Evolutionary conservation across 2,113 vertebrate genomes (phyloP).

Genomic region (Nothocercus julius): DNA sequence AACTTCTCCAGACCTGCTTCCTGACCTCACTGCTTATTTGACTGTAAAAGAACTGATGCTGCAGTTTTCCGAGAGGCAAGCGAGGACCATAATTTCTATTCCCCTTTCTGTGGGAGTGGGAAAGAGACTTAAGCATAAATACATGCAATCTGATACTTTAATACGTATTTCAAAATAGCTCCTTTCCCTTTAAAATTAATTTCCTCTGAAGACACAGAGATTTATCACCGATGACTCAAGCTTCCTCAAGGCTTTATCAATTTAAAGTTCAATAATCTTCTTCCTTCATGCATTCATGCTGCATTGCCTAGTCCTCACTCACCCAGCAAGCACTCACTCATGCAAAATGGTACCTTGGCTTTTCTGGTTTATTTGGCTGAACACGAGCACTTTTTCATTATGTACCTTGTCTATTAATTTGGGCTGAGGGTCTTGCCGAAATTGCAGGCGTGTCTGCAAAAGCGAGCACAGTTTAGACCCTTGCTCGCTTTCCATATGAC

Average conservation of each 20-base stretch:
- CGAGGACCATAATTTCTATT: not conserved
- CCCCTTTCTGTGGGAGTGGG: conserved; percentile 38
- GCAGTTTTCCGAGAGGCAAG: conserved; percentile 26
- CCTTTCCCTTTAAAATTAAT: conserved; percentile 21
- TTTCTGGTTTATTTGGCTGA: not conserved
- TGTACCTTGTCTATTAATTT: not conserved
- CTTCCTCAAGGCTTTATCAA: conserved; percentile 40
- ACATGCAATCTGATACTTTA: conserved; percentile 44
- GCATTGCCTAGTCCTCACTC: not conserved
- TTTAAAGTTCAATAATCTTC: conserved; percentile 11
- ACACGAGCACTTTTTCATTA: not conserved
- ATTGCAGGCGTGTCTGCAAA: not conserved
- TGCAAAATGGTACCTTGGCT: not conserved
- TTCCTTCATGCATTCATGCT: not conserved
- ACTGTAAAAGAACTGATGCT: conserved; percentile 32
- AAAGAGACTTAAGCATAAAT: not conserved
- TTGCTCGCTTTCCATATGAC: not conserved
- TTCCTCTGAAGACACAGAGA: conserved; percentile 28
- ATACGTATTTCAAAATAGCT: not conserved
- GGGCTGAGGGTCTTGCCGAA: not conserved
- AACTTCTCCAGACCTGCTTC: conserved; percentile 17
- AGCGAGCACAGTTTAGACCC: not conserved
- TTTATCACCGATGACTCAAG: conserved; percentile 20
- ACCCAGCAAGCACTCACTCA: not conserved
- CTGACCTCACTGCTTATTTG: conserved; percentile 27